A percentile compares a stretch with the other conserved stretches of the same genome.
Evolutionary conservation across 2,797 vertebrate species (phyloP).

Genomic region (Anabacerthia variegaticeps): DNA sequence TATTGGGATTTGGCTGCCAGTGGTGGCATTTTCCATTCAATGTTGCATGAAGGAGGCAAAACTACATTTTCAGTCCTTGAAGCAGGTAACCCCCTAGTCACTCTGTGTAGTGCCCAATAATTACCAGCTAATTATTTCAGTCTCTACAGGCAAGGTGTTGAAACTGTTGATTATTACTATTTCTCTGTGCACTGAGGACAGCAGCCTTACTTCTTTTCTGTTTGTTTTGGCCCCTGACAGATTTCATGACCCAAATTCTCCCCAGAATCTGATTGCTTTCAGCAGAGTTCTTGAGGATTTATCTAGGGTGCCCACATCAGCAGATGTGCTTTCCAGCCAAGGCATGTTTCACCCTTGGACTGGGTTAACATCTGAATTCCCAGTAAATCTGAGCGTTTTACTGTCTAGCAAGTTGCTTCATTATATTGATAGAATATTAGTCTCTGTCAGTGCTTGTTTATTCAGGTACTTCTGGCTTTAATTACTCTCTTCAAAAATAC

Average conservation of each 20-base stretch:
- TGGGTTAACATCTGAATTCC: neutral
- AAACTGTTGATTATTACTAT: constrained; percentile 24
- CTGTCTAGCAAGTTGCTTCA: neutral
- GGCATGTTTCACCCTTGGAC: neutral
- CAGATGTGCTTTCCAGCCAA: neutral
- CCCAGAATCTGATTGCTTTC: neutral
- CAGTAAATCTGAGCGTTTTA: neutral
- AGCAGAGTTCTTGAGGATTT: neutral
- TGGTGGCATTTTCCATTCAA: neutral
- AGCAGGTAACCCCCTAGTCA: neutral
- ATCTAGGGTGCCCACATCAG: neutral
- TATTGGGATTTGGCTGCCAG: neutral
- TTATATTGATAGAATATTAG: neutral
- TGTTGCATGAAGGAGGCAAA: neutral
- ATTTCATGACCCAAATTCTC: constrained; percentile 5
- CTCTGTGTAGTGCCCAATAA: neutral
- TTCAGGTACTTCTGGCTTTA: constrained; percentile 24
- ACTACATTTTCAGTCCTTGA: constrained; percentile 2
- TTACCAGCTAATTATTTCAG: constrained; percentile 30
- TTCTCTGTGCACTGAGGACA: neutral
- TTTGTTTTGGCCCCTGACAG: constrained; percentile 28
- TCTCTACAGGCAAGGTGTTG: constrained; percentile 26
- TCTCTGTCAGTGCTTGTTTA: neutral
- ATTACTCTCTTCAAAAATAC: constrained; percentile 1
- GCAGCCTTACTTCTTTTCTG: neutral